Conservation (phyloP, 2,888 invertebrate species). For the Metalampra italica region DNA sequence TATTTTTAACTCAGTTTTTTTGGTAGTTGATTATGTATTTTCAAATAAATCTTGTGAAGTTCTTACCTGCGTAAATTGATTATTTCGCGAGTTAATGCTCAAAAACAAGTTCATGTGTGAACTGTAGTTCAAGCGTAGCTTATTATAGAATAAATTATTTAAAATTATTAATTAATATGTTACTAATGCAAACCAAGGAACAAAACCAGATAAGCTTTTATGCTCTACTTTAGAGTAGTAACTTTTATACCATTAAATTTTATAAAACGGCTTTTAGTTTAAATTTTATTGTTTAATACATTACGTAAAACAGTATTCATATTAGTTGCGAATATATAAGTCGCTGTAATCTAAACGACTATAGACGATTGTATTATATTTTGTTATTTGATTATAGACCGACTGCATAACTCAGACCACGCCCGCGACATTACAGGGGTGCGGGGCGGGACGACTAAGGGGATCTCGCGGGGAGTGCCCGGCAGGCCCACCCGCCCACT, state of each 20-base stretch:
- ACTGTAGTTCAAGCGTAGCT: not conserved
- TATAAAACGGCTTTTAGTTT: too few species aligned
- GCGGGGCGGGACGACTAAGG: too few species aligned
- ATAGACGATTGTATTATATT: not conserved
- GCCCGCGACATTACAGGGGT: too few species aligned
- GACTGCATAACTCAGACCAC: too few species aligned
- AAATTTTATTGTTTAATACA: not conserved
- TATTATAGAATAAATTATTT: not conserved
- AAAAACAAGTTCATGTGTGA: too few species aligned
- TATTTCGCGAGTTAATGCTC: not conserved
- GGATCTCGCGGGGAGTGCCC: too few species aligned
- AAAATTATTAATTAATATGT: not conserved
- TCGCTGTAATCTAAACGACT: not conserved
- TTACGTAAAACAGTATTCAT: not conserved
- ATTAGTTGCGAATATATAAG: not conserved
- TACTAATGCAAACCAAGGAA: slow-evolving; percentile 5
- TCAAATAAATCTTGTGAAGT: too few species aligned
- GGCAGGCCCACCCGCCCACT: too few species aligned
- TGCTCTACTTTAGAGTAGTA: slow-evolving; percentile 1
- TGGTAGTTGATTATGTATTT: too few species aligned
- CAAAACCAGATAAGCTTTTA: slow-evolving; percentile 11
- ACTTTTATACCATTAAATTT: not conserved
- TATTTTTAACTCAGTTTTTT: too few species aligned
- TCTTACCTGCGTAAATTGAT: too few species aligned
- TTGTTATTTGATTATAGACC: not conserved